phyloP scores from a whole-genome alignment of 2,797 vertebrate genomes.

The Antennarius maculatus region DNA sequence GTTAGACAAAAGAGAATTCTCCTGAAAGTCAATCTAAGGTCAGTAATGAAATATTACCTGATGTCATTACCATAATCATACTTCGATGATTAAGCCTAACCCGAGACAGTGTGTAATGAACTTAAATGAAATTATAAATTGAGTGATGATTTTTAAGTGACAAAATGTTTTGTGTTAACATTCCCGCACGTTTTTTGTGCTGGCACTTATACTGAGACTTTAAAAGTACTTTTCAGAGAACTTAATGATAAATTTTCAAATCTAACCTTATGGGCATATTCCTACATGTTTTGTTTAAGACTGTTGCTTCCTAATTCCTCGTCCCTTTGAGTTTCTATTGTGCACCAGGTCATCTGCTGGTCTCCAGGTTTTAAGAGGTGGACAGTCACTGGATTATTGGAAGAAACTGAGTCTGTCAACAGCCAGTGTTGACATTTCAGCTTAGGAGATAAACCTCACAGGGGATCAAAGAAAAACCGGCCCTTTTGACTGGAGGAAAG shows the following conservation, averaged over 20 bases:
- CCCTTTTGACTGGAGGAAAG: slow-evolving; percentile 77
- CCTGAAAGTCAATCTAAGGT: background rate
- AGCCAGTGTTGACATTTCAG: slow-evolving; percentile 72
- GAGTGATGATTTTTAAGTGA: background rate
- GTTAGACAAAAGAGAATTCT: too few species aligned
- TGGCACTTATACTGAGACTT: background rate
- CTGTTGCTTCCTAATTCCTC: slow-evolving; percentile 12
- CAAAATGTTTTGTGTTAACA: too few species aligned
- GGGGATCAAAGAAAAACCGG: slow-evolving; percentile 75
- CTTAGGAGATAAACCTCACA: slow-evolving; percentile 75
- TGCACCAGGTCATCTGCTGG: slow-evolving; percentile 55
- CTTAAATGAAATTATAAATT: too few species aligned
- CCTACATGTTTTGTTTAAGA: background rate
- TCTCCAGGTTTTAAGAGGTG: slow-evolving; percentile 48
- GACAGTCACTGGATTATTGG: slow-evolving; percentile 53
- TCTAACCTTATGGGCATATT: background rate
- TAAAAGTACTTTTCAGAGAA: background rate
- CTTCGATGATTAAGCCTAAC: background rate
- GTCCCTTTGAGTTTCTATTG: slow-evolving; percentile 58
- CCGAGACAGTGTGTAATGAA: too few species aligned
- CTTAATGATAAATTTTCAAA: background rate
- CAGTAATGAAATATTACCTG: background rate
- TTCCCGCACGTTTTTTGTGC: background rate
- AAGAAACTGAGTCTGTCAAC: slow-evolving; percentile 70
- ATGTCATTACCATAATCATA: background rate